phyloP scores from a whole-genome alignment of 2,113 vertebrate genomes.

The Sula dactylatra region DNA sequence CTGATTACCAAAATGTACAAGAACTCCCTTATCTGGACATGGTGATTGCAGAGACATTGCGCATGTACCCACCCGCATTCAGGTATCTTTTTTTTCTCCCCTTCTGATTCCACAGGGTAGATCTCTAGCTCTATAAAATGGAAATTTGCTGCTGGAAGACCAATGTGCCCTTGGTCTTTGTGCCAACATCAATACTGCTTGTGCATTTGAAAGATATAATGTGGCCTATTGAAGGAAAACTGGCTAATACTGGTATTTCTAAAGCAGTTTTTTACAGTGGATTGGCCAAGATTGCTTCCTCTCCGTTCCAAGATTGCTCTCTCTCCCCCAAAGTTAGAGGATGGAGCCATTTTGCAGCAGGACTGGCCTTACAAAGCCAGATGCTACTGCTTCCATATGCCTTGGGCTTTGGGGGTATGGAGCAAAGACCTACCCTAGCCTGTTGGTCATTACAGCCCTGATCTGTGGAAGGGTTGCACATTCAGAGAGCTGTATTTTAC shows the following conservation, averaged over 20 bases:
- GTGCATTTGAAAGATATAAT: not conserved
- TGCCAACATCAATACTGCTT: not conserved
- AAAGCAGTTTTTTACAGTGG: not conserved
- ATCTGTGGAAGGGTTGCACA: not conserved
- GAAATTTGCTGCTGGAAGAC: not conserved
- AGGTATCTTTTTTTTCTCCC: conserved; percentile 69
- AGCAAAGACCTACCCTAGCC: not conserved
- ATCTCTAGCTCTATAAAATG: not conserved
- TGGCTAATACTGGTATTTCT: not conserved
- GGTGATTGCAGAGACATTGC: conserved; percentile 88
- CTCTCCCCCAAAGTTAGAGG: not conserved
- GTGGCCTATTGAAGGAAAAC: not conserved
- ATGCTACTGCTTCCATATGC: not conserved
- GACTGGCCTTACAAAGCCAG: not conserved
- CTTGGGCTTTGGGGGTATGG: rapidly evolving
- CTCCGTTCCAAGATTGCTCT: not conserved
- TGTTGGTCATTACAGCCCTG: not conserved
- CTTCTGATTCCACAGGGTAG: not conserved
- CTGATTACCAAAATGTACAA: conserved; percentile 82
- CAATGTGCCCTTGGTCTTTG: not conserved
- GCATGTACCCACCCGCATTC: conserved; percentile 92
- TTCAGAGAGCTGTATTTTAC: not conserved
- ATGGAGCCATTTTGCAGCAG: not conserved
- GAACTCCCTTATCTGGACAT: conserved; percentile 92
- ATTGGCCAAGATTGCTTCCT: not conserved